Evolutionary conservation across 2,113 vertebrate genomes (phyloP), one percentile per base, ranked within the genome.

Genomic region (Festucalex cinctus): DNA sequence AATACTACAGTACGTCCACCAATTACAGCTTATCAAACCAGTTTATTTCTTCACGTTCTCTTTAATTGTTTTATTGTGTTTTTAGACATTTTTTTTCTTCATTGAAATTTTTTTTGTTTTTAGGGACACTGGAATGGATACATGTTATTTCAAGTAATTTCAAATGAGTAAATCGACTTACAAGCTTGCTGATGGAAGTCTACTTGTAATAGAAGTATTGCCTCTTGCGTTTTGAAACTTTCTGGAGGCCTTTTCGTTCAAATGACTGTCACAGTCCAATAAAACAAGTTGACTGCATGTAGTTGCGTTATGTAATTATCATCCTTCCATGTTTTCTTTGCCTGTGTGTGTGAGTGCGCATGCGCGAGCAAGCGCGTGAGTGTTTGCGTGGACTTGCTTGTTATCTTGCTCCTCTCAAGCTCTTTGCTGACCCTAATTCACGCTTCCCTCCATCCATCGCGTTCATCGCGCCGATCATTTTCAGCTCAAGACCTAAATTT

Each of bases 231-330:
- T 57, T 57, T 17, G 3, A 28, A 57, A 57, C 54, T 19, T 19
- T 28, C 2, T 32, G 16, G 3, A 53, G 61, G 20, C n/a, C 65
- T 60, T 65, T 62, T 53, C 22, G 46, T 56, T 48, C 67, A 74
- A 71, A 46, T 28, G 68, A 67, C 68, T 74, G 54, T 80, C 41
- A 61, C 20, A 48, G 28, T 68, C 63, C 75, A 75, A 76, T 63
- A 62, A 24, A n/a, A 78, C 68, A 66, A 61, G 54, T 64, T 63
- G 43, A 77, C 22, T 16, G 56, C 59, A 59, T 16, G 49, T n/a
- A 66, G 32, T 39, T 22, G 37, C 26, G 59, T 61, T 13, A 68
- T 26, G 58, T 74, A 61, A 48, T 61, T 72, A 62, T 64, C 32
- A 48, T 58, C 61, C 68, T 77, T 68, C 64, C n/a, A 76, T 70